phyloP scores from a whole-genome alignment of 1,140 invertebrate species.

The Aphis gossypii region DNA sequence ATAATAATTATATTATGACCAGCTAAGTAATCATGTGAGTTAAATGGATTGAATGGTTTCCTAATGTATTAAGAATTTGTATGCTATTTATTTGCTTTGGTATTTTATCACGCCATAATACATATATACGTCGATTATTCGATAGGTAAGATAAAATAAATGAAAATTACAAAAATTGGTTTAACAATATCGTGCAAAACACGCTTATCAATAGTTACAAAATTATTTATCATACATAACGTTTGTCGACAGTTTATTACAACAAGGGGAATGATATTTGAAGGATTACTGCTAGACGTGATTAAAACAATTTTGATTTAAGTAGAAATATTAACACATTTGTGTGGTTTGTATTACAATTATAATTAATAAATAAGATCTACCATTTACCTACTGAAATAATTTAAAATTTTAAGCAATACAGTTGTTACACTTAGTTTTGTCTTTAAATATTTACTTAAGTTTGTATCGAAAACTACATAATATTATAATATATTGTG shows the following conservation, averaged over 20 bases:
- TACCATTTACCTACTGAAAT: too few species aligned
- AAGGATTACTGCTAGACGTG: not conserved
- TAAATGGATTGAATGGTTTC: conserved; percentile 5
- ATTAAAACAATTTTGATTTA: not conserved
- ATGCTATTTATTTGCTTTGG: not conserved
- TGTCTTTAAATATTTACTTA: too few species aligned
- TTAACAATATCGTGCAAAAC: not conserved
- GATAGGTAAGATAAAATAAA: not conserved
- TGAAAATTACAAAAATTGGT: not conserved
- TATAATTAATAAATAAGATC: not conserved
- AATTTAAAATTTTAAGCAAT: too few species aligned
- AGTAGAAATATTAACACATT: not conserved
- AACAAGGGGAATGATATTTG: not conserved
- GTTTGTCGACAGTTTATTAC: not conserved
- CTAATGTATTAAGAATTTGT: not conserved
- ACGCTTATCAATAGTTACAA: not conserved
- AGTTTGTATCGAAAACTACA: not conserved
- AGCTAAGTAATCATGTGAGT: not conserved
- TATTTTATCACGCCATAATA: not conserved
- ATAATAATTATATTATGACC: not conserved
- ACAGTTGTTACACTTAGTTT: too few species aligned
- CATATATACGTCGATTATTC: not conserved
- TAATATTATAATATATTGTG: too few species aligned
- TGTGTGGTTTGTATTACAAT: not conserved
- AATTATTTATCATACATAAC: not conserved